phyloP scores from a whole-genome alignment of 2,113 vertebrate genomes.

The Triplophysa siluroides region DNA sequence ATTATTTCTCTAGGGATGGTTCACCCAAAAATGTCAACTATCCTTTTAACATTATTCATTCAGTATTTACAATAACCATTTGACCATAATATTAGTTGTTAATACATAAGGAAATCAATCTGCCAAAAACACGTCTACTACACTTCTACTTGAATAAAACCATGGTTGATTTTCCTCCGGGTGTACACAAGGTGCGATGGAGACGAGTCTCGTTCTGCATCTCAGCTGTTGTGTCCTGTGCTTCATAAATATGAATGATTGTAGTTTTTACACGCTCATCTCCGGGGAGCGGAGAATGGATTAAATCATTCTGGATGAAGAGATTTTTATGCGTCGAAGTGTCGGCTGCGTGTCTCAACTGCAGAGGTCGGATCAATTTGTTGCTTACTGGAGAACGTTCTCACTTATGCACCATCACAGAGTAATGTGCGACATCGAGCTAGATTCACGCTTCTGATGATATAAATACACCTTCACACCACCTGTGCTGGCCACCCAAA shows the following conservation, averaged over 20 bases:
- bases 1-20: too few species aligned
- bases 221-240: constrained; percentile 36
- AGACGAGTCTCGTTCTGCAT: constrained; percentile 13
- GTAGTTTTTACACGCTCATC: constrained; percentile 37
- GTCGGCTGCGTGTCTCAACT: constrained; percentile 44
- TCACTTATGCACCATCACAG: background rate
- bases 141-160: too few species aligned
- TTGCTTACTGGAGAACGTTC: constrained; percentile 36
- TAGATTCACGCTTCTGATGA: constrained; percentile 12
- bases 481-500: background rate
- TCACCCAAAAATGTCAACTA: too few species aligned
- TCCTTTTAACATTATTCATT: too few species aligned
- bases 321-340: constrained; percentile 55
- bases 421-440: background rate
- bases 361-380: constrained; percentile 60
- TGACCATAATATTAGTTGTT: too few species aligned
- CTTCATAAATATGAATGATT: constrained; percentile 57
- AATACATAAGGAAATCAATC: too few species aligned
- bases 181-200: background rate
- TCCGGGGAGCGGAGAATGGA: constrained; percentile 49
- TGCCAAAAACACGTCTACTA: too few species aligned
- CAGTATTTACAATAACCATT: too few species aligned
- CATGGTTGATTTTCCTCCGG: too few species aligned
- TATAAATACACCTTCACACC: constrained; percentile 36
- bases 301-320: constrained; percentile 49